Evolutionary conservation across 2,888 invertebrate genomes (phyloP).

Genomic region (Metellina segmentata): DNA sequence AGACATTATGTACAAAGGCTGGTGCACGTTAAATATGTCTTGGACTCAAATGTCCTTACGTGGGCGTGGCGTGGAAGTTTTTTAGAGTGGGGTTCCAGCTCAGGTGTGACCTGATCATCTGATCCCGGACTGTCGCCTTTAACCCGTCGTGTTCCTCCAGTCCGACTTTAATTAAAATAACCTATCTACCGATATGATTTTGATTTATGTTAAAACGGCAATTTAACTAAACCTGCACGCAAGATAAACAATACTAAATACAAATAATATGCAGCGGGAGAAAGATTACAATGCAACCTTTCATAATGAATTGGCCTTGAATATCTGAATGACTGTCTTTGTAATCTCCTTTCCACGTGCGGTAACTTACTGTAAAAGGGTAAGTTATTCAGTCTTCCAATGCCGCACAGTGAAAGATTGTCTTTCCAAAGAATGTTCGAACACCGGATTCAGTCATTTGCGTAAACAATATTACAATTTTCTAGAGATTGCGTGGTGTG

Average conservation of each 20-base stretch:
- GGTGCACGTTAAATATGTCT: no score
- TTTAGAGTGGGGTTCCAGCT: no score
- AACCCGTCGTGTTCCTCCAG: no score
- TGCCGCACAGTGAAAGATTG: background rate
- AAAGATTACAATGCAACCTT: background rate
- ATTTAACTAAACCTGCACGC: no score
- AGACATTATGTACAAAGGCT: no score
- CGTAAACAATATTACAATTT: background rate
- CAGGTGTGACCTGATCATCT: no score
- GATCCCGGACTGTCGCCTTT: no score
- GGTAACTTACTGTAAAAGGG: background rate
- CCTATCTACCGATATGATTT: no score
- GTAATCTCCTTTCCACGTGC: background rate
- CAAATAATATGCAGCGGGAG: background rate
- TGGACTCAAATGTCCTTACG: no score
- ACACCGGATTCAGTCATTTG: background rate
- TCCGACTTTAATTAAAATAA: no score
- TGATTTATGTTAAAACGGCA: no score
- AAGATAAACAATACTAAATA: background rate
- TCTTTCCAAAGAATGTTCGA: background rate
- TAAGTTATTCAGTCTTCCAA: background rate
- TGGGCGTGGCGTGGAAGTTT: no score
- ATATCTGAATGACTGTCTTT: background rate
- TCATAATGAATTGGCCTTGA: slow-evolving; percentile 9
- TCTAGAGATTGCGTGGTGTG: background rate